Base-by-base conservation (phyloP, 2,888 invertebrate species). In the Pachliopta kotzebuea region DNA sequence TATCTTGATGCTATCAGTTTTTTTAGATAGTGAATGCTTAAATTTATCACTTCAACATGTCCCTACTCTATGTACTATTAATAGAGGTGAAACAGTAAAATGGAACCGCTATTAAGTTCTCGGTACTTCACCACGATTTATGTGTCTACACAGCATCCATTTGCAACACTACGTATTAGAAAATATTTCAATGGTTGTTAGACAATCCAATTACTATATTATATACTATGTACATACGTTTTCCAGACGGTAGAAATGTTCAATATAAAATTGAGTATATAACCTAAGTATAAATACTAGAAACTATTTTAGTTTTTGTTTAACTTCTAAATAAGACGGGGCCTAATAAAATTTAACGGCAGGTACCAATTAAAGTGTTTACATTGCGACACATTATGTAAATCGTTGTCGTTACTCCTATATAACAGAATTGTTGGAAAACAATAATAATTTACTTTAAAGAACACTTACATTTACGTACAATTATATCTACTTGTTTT, bases 71-170 rank as follows among this genome's bases (percentile, higher is more conserved):
- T 37, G 14, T 37, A 37, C 37, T 11, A 37, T 21, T 50, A 62
- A 56, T 56, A 52, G 50, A 56, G 50, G 49, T 52, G 37, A 50
- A 62, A 37, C 56, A 56, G 23, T 49, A 56, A 62, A 56, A 49
- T 56, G 50, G 24, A 62, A 37, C 56, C 56, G 56, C 56, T 50
- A 62, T 62, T 62, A 62, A 62, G 50, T 56, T 62, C 50, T 50
- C 56, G 37, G 62, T 56, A 62, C 62, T 62, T 62, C 50, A 56
- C 50, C 21, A 56, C 56, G 62, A 62, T 62, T 62, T 56, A 52
- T 62, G 56, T 50, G 56, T 56, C 56, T 62, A 62, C 55, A 56
- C 62, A 62, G 49, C 50, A 62, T 56, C 56, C 56, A 56, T 62
- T 56, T 56, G 62, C 23, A 50, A 62, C 23, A 57, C 20, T 62